phyloP scores from a whole-genome alignment of 2,113 vertebrate species.

The Catharus bicknelli region DNA sequence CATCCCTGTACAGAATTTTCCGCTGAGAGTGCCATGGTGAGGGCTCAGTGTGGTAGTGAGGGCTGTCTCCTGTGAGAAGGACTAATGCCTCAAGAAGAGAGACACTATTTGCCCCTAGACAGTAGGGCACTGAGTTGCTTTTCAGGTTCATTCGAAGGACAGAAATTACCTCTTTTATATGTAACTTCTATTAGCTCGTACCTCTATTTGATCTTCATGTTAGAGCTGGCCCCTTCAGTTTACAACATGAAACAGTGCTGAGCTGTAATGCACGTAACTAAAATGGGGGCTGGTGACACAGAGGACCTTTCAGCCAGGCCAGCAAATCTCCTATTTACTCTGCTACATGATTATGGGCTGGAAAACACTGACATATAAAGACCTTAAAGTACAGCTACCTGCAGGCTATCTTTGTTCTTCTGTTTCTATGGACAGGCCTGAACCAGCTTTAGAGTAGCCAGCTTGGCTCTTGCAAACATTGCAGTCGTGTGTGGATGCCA shows the following conservation, averaged over 20 bases:
- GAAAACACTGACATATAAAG: background rate
- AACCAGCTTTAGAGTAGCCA: background rate
- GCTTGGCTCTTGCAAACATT: background rate
- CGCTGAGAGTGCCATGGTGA: background rate
- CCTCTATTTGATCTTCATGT: background rate
- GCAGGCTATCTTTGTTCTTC: background rate
- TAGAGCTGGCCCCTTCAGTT: background rate
- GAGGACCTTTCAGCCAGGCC: background rate
- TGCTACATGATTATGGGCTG: background rate
- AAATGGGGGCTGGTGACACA: background rate
- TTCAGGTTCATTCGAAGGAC: background rate
- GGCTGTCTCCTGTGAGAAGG: background rate
- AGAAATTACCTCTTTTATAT: background rate
- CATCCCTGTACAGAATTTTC: background rate
- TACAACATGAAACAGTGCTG: background rate
- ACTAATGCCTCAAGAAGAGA: accelerated
- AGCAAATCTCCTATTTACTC: background rate
- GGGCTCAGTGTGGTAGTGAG: accelerated
- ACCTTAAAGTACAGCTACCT: background rate
- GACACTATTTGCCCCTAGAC: background rate
- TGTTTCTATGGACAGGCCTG: background rate
- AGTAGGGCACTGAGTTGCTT: background rate
- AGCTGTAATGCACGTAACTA: background rate
- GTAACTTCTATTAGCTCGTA: background rate
- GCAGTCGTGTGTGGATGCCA: background rate